Conservation (phyloP, 2,888 invertebrate genomes). For the Pyrochroa serraticornis region DNA sequence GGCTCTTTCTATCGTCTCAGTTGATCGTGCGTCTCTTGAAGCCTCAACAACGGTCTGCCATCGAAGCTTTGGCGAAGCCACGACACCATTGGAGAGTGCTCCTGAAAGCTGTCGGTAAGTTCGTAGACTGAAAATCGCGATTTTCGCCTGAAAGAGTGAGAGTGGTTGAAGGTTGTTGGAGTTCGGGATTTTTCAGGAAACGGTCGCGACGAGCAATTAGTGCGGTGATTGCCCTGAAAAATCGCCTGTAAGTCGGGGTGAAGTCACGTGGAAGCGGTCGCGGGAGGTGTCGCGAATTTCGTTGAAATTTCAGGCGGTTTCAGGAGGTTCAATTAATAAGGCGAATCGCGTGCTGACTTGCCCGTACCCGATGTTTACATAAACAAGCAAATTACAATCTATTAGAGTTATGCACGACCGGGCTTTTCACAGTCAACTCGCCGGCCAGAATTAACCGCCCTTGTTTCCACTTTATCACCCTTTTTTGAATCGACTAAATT, state of each 20-base stretch:
- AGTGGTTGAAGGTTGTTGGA: too few species aligned
- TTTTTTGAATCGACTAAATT: neutral
- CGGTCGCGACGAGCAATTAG: neutral
- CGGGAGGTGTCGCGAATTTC: neutral
- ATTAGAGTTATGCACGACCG: neutral
- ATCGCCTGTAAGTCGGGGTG: neutral
- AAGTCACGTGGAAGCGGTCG: neutral
- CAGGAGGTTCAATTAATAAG: slow-evolving; percentile 1
- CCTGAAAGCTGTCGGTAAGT: neutral
- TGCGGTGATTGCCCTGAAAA: neutral
- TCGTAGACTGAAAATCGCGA: neutral
- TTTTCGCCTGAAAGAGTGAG: too few species aligned
- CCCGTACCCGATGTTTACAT: neutral
- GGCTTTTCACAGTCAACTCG: neutral
- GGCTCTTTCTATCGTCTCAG: slow-evolving; percentile 53
- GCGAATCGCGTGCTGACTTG: neutral
- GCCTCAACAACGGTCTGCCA: slow-evolving; percentile 41
- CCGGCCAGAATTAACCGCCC: too few species aligned
- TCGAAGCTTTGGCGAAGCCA: slow-evolving; percentile 1
- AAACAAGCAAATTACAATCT: slow-evolving; percentile 3
- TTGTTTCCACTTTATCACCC: neutral
- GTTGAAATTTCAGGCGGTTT: neutral
- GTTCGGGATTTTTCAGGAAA: too few species aligned
- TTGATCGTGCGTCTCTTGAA: slow-evolving; percentile 52
- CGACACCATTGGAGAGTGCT: neutral